Conservation (phyloP, 2,888 invertebrate genomes). For the Zelleria hepariella region DNA sequence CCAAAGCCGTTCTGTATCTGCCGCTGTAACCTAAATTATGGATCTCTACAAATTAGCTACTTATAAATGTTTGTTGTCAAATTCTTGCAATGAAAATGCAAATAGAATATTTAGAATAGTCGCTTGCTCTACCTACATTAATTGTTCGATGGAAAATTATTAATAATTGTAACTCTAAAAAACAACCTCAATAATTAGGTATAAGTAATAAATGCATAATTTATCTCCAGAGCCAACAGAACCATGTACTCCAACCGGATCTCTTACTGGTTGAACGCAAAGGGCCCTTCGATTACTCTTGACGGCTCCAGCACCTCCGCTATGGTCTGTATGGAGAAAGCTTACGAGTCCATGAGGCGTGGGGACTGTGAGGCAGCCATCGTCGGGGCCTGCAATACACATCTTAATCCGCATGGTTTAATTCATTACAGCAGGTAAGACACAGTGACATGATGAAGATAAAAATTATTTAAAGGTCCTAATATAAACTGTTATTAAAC, state of each 20-base stretch:
- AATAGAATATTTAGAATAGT: too few species aligned
- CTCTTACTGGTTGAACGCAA: constrained; percentile 8
- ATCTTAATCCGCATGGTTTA: constrained; percentile 45
- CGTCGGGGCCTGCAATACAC: constrained; percentile 65
- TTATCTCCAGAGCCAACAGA: constrained; percentile 3
- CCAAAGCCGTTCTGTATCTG: too few species aligned
- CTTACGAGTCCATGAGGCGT: constrained; percentile 5
- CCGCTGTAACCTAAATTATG: too few species aligned
- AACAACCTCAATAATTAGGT: too few species aligned
- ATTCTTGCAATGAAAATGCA: too few species aligned
- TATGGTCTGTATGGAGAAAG: constrained; percentile 8
- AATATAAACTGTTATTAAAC: background rate
- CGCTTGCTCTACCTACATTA: too few species aligned
- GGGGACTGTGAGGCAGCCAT: constrained; percentile 36
- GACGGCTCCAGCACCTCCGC: constrained; percentile 7
- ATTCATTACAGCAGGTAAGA: constrained; percentile 9
- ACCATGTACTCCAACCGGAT: constrained; percentile 10
- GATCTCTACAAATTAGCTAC: too few species aligned
- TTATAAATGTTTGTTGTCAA: too few species aligned
- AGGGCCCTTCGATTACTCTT: constrained; percentile 8
- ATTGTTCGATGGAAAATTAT: too few species aligned
- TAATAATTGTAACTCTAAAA: too few species aligned
- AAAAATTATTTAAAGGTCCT: too few species aligned
- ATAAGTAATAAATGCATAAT: background rate
- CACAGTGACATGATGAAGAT: too few species aligned